Evolutionary conservation across 35 echinoderm and acorn worm species (phyloP).

Genomic region (Amphiura filiformis): DNA sequence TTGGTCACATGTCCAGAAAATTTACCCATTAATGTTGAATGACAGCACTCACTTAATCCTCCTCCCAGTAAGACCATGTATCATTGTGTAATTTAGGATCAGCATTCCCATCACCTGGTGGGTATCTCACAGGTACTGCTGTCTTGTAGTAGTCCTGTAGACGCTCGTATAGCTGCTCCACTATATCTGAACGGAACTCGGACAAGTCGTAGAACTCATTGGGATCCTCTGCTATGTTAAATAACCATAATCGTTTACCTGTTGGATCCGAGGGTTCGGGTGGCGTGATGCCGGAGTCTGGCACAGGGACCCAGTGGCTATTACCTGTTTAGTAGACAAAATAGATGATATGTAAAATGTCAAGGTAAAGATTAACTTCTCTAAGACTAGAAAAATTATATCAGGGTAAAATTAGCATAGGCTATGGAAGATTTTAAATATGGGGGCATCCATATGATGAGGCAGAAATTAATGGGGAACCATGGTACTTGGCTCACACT

Average conservation of each 20-base stretch:
- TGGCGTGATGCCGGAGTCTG: conserved; percentile 49
- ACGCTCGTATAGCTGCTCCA: conserved; percentile 38
- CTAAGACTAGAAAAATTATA: background rate
- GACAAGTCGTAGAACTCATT: conserved; percentile 75
- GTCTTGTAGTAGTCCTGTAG: conserved; percentile 28
- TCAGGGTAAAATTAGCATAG: too few relatives aligned
- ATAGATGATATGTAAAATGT: background rate
- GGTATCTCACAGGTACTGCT: conserved; percentile 42
- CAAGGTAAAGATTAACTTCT: background rate
- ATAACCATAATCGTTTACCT: conserved; percentile 63
- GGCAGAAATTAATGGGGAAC: too few relatives aligned
- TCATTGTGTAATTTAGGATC: conserved; percentile 65
- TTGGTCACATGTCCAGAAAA: too few relatives aligned
- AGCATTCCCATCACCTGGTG: conserved; percentile 31
- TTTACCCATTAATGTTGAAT: too few relatives aligned
- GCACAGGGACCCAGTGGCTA: conserved; percentile 72
- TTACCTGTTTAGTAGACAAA: conserved; percentile 30
- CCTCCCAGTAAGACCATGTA: conserved; percentile 59
- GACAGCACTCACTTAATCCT: background rate
- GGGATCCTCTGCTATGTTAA: conserved; percentile 78
- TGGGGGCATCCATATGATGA: too few relatives aligned
- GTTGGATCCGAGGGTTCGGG: conserved; percentile 35
- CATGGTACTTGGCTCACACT: too few relatives aligned
- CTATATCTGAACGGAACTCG: conserved; percentile 38
- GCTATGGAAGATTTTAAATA: too few relatives aligned